These are phyloP conservation scores for Maccullochella peelii DNA, from an alignment of 2,113 vertebrate genomes.

Conservation along the genomic window DNA sequence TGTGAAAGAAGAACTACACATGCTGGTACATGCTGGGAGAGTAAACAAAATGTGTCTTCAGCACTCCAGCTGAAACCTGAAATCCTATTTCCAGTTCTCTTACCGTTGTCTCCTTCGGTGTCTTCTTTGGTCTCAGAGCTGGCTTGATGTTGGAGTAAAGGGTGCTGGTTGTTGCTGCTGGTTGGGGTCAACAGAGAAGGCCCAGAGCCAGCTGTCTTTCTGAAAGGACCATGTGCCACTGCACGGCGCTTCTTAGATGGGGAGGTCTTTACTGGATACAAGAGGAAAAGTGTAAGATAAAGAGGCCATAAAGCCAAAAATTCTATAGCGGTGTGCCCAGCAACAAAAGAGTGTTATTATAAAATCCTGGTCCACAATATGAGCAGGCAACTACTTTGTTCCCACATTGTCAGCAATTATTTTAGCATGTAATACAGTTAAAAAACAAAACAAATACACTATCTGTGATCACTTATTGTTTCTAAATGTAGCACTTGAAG, in stretches of 20 bases:
- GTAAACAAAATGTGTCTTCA: constrained; percentile 1
- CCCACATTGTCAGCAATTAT: neutral
- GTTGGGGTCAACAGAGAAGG: constrained; percentile 55
- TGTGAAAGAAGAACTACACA: constrained; percentile 30
- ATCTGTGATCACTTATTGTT: no score
- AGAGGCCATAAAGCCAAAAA: neutral
- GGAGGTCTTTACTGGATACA: constrained; percentile 87
- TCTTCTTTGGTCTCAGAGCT: constrained; percentile 76
- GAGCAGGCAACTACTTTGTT: neutral
- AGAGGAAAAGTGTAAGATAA: constrained; percentile 18
- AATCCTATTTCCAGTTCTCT: constrained; percentile 55
- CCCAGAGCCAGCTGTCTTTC: constrained; percentile 70
- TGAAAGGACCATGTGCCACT: constrained; percentile 74
- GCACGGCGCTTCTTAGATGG: constrained; percentile 92
- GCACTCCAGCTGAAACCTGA: neutral
- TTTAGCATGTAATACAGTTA: no score
- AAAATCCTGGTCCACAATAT: neutral
- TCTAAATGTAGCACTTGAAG: no score
- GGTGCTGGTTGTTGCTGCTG: constrained; percentile 47
- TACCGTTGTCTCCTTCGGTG: constrained; percentile 84
- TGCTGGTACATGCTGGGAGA: constrained; percentile 22
- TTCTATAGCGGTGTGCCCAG: no score
- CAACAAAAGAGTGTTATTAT: no score
- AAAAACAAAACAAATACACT: no score
- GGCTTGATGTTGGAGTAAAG: constrained; percentile 46